Conservation (phyloP, 2,113 vertebrate genomes). For the Psilopogon haemacephalus region DNA sequence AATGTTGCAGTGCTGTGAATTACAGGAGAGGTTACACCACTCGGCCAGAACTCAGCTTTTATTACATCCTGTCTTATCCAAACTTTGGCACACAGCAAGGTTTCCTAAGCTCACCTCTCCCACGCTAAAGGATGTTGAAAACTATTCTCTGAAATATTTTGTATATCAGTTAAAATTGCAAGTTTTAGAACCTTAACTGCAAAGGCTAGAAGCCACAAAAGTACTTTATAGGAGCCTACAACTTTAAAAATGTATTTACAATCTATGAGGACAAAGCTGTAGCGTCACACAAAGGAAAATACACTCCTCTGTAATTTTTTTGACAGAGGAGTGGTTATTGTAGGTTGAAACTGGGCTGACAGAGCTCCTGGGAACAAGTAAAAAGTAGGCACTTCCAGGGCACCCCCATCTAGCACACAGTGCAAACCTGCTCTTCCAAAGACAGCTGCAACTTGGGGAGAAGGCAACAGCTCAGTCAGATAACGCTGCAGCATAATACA, state of each 20-base stretch:
- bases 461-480: neutral
- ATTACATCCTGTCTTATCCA: neutral
- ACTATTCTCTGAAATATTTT: constrained; percentile 1
- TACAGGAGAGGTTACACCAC: constrained; percentile 45
- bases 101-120: constrained; percentile 44
- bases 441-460: neutral
- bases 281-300: neutral
- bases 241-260: neutral
- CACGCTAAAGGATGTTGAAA: constrained; percentile 9
- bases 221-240: neutral
- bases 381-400: neutral
- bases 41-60: constrained; percentile 6
- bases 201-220: neutral
- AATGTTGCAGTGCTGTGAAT: neutral
- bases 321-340: neutral
- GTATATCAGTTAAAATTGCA: neutral
- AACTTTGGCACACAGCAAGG: neutral
- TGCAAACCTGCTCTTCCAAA: neutral
- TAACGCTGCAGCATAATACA: neutral
- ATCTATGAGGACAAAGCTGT: neutral
- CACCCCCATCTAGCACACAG: neutral
- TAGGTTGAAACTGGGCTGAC: neutral
- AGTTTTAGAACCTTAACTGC: neutral
- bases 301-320: neutral
- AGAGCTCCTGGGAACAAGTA: neutral